Evolutionary conservation across 2,797 vertebrate genomes (phyloP), one percentile per base, ranked within the genome.

Genomic region (Scarus forsteni): DNA sequence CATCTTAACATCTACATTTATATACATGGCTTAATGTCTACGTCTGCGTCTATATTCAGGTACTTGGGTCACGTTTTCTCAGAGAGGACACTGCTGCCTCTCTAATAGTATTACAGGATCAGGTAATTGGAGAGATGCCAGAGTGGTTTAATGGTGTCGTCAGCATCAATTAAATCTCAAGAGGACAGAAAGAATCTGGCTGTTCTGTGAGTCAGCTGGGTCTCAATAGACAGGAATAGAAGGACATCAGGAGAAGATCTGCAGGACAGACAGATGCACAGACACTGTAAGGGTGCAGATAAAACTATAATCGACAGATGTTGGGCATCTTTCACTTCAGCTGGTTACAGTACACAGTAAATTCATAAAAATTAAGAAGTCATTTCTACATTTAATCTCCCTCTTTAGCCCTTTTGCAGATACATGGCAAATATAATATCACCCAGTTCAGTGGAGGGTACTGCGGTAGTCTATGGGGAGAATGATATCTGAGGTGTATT

Each of bases 41-140:
- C 42, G 39, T 56, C 54, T 59, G 18, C 54, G 40, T 51, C 54
- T 66, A 39, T 60, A 58, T 63, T 61, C 52, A 75, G 62, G 60
- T 45, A 46, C 56, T 50, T 40, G 40, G 53, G 52, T 71, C 38
- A 57, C 50, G 12, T 51, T 67, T 63, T 0, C 5, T 63, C 60
- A 69, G 19, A 46, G 55, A 7, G 69, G 50, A 71, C 10, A 9
- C 6, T 55, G 54, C 75, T 77, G 60, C 48, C 69, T 62, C 70
- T 77, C 49, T 81, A 85, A 88, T 79, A 67, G 71, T 69, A 85
- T 90, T 85, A 83, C 56, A 55, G 66, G 78, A 84, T 85, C 57
- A 88, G 82, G 57, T 56, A 66, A 75, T 40, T 44, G 67, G 70
- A 64, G n/a, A 56, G 70, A 85, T 67, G 83, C 81, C 77, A 75